Conservation (phyloP, 2,113 vertebrate genomes). For the Puntigrus tetrazona region DNA sequence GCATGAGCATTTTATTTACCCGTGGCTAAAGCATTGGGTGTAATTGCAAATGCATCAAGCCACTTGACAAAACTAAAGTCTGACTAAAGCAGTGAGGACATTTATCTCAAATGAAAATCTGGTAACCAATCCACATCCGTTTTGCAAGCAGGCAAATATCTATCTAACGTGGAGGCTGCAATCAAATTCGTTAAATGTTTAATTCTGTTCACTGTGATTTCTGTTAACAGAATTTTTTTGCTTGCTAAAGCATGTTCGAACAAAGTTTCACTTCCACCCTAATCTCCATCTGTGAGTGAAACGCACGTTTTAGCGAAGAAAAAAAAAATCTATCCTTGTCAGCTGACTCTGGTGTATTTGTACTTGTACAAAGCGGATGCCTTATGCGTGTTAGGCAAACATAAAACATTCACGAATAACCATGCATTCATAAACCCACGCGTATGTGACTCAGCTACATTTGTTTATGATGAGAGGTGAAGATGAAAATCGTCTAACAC, state of each 20-base stretch:
- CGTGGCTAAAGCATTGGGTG: neutral
- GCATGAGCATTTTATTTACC: neutral
- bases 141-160: neutral
- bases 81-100: neutral
- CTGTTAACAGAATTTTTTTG: neutral
- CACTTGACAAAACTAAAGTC: too few relatives aligned
- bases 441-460: too few relatives aligned
- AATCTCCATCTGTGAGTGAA: neutral
- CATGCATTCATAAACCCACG: neutral
- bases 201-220: neutral
- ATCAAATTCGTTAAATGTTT: neutral
- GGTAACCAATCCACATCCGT: neutral
- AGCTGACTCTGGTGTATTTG: neutral
- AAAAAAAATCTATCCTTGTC: neutral
- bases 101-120: neutral
- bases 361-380: neutral
- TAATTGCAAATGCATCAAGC: neutral
- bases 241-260: neutral
- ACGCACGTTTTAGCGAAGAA: too few relatives aligned
- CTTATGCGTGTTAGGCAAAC: neutral
- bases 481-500: neutral
- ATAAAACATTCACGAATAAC: neutral
- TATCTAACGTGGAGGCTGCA: neutral
- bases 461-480: too few relatives aligned
- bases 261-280: constrained; percentile 35